These are phyloP conservation scores for Upupa epops DNA, from an alignment of 2,113 vertebrate species.

Conservation along the genomic window DNA sequence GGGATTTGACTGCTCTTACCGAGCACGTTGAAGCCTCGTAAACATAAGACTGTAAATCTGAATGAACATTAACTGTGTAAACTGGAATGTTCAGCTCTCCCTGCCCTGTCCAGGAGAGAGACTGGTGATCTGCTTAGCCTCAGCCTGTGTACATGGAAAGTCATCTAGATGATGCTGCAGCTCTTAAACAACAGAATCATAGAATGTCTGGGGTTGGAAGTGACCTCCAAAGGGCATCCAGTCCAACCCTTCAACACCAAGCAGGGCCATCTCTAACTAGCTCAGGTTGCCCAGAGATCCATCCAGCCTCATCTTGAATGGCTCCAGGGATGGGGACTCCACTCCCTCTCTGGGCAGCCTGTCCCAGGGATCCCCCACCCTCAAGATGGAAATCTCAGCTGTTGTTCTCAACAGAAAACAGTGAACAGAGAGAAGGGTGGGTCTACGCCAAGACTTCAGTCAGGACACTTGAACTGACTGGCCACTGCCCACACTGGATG, in stretches of 20 bases:
- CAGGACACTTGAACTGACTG: background rate
- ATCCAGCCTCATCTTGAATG: too few species aligned
- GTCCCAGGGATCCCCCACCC: background rate
- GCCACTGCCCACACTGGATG: background rate
- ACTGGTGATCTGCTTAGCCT: background rate
- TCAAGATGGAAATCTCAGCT: background rate
- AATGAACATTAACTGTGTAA: background rate
- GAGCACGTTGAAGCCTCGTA: background rate
- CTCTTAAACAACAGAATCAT: background rate
- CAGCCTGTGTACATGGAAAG: background rate
- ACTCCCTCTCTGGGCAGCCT: too few species aligned
- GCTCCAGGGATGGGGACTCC: too few species aligned
- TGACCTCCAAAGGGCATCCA: too few species aligned
- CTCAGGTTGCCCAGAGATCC: too few species aligned
- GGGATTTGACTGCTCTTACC: background rate
- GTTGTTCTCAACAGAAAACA: fast-evolving
- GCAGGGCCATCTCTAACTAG: too few species aligned
- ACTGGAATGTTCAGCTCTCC: background rate
- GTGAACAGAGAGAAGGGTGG: fast-evolving
- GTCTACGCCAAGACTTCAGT: background rate
- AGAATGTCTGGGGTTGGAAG: background rate
- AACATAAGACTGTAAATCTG: background rate
- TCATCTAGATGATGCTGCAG: background rate
- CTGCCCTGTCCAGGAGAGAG: background rate
- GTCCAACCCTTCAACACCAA: too few species aligned